phyloP scores from a whole-genome alignment of 2,113 vertebrate genomes.

The Psephotus haematonotus region DNA sequence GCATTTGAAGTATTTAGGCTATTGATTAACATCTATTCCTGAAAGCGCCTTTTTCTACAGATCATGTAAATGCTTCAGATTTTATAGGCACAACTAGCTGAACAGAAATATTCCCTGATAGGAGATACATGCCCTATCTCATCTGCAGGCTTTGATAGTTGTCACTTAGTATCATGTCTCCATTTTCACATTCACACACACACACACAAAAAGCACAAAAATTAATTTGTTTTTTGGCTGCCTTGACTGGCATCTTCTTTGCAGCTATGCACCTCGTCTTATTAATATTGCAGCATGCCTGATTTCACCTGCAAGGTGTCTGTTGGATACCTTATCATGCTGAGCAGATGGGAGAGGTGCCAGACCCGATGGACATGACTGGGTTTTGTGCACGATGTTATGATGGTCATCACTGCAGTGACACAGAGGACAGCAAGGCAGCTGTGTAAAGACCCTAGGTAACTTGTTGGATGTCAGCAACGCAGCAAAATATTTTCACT shows the following conservation, averaged over 20 bases:
- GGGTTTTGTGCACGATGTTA: neutral
- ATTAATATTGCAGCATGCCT: neutral
- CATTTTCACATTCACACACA: neutral
- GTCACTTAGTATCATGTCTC: slow-evolving; percentile 28
- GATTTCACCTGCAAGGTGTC: neutral
- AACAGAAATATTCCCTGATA: neutral
- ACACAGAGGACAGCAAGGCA: neutral
- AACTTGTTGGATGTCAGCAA: neutral
- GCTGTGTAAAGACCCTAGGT: neutral
- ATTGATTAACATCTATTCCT: neutral
- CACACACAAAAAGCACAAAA: neutral
- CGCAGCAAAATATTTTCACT: neutral
- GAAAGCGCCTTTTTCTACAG: neutral
- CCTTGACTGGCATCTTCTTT: neutral
- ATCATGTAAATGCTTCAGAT: neutral
- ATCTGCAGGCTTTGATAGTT: neutral
- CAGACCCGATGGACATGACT: neutral
- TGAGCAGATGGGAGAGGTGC: neutral
- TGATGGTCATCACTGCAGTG: neutral
- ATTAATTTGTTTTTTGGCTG: neutral
- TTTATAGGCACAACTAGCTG: neutral
- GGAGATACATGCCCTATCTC: neutral
- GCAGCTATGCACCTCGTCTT: neutral
- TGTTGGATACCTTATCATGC: neutral
- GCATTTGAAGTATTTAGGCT: neutral